These are phyloP conservation scores for Aphelocoma coerulescens DNA, from an alignment of 2,113 vertebrate genomes.

Conservation along the genomic window DNA sequence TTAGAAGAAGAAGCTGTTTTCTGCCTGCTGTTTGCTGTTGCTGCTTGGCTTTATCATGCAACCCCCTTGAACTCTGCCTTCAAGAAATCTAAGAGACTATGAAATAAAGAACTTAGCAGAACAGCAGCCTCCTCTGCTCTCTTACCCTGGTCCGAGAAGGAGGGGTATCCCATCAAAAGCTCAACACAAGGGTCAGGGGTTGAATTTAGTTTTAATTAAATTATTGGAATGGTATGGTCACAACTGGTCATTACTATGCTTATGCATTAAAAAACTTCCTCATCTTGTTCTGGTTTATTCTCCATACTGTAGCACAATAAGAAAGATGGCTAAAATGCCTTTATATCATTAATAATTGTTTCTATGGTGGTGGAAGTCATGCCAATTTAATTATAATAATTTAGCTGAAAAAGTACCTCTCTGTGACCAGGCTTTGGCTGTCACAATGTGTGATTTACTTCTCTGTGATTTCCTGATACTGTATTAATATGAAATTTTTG, in stretches of 20 bases:
- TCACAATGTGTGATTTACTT: not conserved
- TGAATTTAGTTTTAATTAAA: not conserved
- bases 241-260: not conserved
- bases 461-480: not conserved
- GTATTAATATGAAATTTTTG: not conserved
- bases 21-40: too few species aligned
- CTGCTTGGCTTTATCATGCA: too few species aligned
- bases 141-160: too few species aligned
- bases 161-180: too few species aligned
- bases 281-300: not conserved
- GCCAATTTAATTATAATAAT: not conserved
- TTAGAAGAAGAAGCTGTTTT: too few species aligned
- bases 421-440: not conserved
- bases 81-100: too few species aligned
- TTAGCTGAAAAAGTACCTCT: not conserved
- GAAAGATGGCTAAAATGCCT: not conserved
- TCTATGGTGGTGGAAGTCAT: not conserved
- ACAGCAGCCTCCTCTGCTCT: too few species aligned
- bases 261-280: not conserved
- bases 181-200: not conserved
- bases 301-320: not conserved
- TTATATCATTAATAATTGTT: not conserved
- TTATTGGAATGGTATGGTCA: not conserved
- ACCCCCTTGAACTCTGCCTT: too few species aligned
- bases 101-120: too few species aligned